Conservation (phyloP, 2,113 vertebrate species). For the Asarcornis scutulata region DNA sequence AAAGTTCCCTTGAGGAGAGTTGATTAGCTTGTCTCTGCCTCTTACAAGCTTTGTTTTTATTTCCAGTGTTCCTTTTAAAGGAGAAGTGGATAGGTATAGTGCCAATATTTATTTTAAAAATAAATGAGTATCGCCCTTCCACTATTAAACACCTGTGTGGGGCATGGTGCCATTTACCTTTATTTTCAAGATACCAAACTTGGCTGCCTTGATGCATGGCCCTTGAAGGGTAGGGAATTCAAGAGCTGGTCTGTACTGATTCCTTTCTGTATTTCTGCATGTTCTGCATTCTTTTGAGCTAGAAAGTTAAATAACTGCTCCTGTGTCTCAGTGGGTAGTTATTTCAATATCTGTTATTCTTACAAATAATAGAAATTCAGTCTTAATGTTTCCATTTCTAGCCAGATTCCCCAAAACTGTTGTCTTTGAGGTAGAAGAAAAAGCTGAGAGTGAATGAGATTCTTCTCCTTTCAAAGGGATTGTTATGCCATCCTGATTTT, state of each 20-base stretch:
- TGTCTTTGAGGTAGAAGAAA: neutral
- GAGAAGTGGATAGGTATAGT: neutral
- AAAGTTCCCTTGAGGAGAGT: neutral
- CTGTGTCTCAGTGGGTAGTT: neutral
- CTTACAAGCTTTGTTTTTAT: neutral
- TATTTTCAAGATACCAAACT: neutral
- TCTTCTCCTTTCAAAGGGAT: neutral
- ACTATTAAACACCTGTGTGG: neutral
- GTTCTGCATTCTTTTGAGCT: neutral
- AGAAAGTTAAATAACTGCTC: neutral
- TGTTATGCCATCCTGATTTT: neutral
- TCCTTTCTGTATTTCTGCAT: neutral
- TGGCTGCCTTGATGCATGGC: neutral
- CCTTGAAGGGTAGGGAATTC: neutral
- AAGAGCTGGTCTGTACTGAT: neutral
- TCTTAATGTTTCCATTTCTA: neutral
- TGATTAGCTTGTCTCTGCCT: neutral
- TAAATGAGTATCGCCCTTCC: neutral
- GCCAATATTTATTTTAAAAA: neutral
- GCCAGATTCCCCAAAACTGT: neutral
- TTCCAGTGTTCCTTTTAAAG: neutral
- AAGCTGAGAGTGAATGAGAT: neutral
- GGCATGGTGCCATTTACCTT: neutral
- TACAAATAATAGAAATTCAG: neutral
- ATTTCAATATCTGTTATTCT: neutral